Evolutionary conservation across 2,888 invertebrate species (phyloP).

Genomic region (Polyommatus icarus): DNA sequence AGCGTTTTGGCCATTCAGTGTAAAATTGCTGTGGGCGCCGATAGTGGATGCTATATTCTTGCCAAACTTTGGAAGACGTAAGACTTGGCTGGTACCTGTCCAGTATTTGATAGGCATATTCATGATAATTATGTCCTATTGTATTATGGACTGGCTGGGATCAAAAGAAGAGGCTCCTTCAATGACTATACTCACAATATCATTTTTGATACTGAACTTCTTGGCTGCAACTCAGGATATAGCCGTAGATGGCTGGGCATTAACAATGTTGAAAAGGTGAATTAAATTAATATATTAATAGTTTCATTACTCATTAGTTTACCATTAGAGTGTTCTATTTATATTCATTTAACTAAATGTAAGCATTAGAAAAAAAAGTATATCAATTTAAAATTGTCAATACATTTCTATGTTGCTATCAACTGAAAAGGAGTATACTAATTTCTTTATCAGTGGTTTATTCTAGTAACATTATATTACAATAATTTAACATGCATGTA

Average conservation of each 20-base stretch:
- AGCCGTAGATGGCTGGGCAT: constrained; percentile 99
- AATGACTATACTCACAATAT: constrained; percentile 87
- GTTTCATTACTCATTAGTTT: background rate
- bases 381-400: too few relatives aligned
- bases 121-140: constrained; percentile 91
- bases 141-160: constrained; percentile 89
- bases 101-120: constrained; percentile 95
- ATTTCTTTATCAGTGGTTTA: too few relatives aligned
- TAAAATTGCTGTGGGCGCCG: constrained; percentile 99
- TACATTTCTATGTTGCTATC: too few relatives aligned
- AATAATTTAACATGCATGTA: background rate
- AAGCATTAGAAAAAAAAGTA: too few relatives aligned
- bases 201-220: constrained; percentile 96
- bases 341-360: background rate
- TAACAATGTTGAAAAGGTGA: constrained; percentile 97
- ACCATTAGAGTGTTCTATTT: background rate
- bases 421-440: too few relatives aligned
- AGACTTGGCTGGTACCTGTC: constrained; percentile 96
- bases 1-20: constrained; percentile 94
- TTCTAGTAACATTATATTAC: too few relatives aligned
- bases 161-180: constrained; percentile 82
- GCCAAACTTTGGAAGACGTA: constrained; percentile 92
- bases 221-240: constrained; percentile 99
- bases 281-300: constrained; percentile 4
- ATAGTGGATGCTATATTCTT: constrained; percentile 96